Evolutionary conservation across 35 echinoderm and acorn worm species (phyloP), one percentile per base, ranked within the genome.

Genomic region (Lytechinus pictus): DNA sequence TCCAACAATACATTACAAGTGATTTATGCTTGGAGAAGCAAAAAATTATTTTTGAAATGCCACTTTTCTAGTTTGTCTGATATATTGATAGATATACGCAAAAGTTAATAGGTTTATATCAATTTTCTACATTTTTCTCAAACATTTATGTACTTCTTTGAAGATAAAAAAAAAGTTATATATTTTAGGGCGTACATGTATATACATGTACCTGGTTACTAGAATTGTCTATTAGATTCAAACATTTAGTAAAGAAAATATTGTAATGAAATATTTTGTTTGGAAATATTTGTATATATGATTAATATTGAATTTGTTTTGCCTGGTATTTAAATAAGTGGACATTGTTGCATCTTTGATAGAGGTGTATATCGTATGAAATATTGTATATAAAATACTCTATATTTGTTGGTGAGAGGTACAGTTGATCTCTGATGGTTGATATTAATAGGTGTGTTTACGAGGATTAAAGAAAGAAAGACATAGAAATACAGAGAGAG

Each of bases 271-370:
- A 79, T 79, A 79, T 79, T 79, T 6, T 24, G 21, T 79, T 72
- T 4, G 19, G 21, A 79, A 79, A 79, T 79, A 79, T 79, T 19
- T 79, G 66, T 79, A 79, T 79, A 79, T 14, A 79, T 24, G 10
- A 79, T 79, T 79, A 79, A n/a, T 71, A 24, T 71, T 71, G 24
- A 71, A 71, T 79, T 79, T 79, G 66, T 79, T 79, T 79, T 79
- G 61, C 66, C 19, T n/a, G 16, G 19, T 79, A 79, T 79, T 79
- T 79, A 19, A 79, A 79, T n/a, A 79, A 79, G 19, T 79, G 66
- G 66, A 79, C 66, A 79, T 79, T 24, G 7, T 24, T 79, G 2
- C 66, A 79, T 24, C 2, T 24, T 79, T 79, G 66, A 21, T 24
- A 71, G 16, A 79, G 66, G 66, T 79, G 19, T 14, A 79, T n/a